Conservation (phyloP, 2,113 vertebrate genomes). For the Lophotis ruficrista region DNA sequence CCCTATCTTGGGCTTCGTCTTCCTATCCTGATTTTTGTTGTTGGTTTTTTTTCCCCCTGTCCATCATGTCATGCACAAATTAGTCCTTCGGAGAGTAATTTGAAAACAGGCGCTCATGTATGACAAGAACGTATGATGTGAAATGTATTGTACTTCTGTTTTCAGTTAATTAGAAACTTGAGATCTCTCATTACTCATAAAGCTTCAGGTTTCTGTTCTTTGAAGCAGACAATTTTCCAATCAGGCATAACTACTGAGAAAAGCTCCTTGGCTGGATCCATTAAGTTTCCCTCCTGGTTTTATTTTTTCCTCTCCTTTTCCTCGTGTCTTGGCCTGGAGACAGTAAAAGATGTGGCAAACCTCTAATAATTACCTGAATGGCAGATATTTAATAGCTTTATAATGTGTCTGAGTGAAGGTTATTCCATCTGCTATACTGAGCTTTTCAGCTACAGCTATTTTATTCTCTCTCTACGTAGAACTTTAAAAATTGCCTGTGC, state of each 20-base stretch:
- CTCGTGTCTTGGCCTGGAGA: neutral
- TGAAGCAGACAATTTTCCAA: constrained; percentile 43
- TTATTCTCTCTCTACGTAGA: neutral
- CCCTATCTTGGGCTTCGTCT: neutral
- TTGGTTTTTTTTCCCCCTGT: neutral
- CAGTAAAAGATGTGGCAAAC: neutral
- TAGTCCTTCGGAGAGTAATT: neutral
- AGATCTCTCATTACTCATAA: constrained; percentile 16
- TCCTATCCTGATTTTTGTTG: neutral
- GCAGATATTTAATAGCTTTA: neutral
- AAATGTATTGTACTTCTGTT: neutral
- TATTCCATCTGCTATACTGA: neutral
- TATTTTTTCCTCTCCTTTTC: neutral
- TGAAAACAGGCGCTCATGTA: neutral
- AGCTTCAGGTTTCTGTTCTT: constrained; percentile 41
- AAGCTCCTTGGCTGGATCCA: neutral
- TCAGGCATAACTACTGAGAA: neutral
- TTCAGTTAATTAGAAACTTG: neutral
- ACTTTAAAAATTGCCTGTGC: neutral
- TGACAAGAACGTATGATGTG: neutral
- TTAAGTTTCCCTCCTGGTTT: neutral
- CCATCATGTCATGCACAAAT: neutral
- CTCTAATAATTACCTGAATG: constrained; percentile 20
- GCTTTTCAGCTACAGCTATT: neutral
- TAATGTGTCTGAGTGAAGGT: neutral